Evolutionary conservation across 1,140 invertebrate genomes (phyloP).

Genomic region (Pinna nobilis): DNA sequence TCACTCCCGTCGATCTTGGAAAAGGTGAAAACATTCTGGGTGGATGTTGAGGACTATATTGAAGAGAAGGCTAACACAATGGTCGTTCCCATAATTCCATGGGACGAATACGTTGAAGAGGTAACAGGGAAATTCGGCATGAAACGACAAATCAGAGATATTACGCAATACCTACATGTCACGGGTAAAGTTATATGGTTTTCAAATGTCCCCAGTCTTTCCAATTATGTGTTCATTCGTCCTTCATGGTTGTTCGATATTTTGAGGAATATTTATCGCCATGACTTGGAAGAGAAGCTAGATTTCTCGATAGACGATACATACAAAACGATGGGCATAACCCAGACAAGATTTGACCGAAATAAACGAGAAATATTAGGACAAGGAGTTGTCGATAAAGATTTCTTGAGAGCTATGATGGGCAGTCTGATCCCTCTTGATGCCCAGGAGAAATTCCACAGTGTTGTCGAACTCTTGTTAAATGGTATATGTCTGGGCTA

Average conservation of each 20-base stretch:
- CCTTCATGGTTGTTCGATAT: conserved; percentile 71
- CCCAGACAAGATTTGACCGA: conserved; percentile 57
- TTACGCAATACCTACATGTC: conserved; percentile 67
- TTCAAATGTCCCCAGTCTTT: conserved; percentile 52
- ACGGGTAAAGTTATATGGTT: conserved; percentile 70
- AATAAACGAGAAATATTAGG: conserved; percentile 59
- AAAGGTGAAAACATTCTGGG: conserved; percentile 70
- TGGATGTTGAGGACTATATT: conserved; percentile 66
- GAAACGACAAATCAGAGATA: conserved; percentile 60
- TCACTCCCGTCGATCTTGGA: conserved; percentile 49
- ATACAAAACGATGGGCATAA: conserved; percentile 54
- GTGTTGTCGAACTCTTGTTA: conserved; percentile 55
- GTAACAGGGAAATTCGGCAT: conserved; percentile 68
- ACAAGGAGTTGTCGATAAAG: conserved; percentile 64
- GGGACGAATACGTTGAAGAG: conserved; percentile 59
- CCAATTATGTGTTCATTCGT: conserved; percentile 62
- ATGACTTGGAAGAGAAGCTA: conserved; percentile 50
- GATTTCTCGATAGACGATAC: conserved; percentile 53
- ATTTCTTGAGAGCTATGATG: conserved; percentile 63
- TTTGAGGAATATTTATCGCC: conserved; percentile 59
- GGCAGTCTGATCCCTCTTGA: conserved; percentile 55
- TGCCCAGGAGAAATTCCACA: conserved; percentile 48
- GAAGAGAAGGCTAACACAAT: conserved; percentile 67
- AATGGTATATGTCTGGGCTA: conserved; percentile 65
- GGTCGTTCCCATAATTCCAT: conserved; percentile 63